Base-by-base conservation (phyloP, 2,113 vertebrate species). In the Regulus satrapa region DNA sequence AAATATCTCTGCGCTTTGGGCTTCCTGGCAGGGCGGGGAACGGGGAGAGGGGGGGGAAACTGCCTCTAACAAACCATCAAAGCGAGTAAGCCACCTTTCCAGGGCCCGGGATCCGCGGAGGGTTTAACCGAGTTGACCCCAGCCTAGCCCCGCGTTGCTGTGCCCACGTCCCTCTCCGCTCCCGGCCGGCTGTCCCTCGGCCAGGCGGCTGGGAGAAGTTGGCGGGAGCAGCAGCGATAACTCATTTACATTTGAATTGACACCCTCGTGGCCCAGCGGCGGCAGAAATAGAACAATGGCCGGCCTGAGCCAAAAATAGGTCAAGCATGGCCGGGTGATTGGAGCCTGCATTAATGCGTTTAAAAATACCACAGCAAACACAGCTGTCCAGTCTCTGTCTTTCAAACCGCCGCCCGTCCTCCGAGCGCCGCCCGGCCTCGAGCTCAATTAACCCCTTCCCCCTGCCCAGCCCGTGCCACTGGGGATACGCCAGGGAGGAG, bases 281-380 rank as follows among this genome's bases (percentile, higher is more conserved):
- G 98, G 98, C 99, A 99, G 98, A 99, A 99, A 99, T 99, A 99
- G 99, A 99, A 99, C 99, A 99, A 99, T 99, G 99, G 99, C 98
- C 98, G 97, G 98, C 99, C 98, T 98, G 96, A 98, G 99, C 99
- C 99, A 99, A 99, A 99, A 99, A 99, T 99, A 99, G 99, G 99
- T 99, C 99, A 99, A 98, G 98, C 98, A 97, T 98, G 98, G 99
- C 99, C 97, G 98, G 97, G 99, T 98, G 99, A 99, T 99, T 98
- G 99, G 99, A 99, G 99, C 98, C 98, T 98, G 98, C 98, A 99
- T 98, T 99, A 99, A 99, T 99, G 99, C 98, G 98, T 99, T 99
- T 99, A 99, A 99, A 99, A 99, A 99, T 99, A 99, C 98, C 99
- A 97, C 98, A 98, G 98, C 98, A 99, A 99, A 99, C 98, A 99